Evolutionary conservation across 2,113 vertebrate species (phyloP), one percentile per base, ranked within the genome.

Genomic region (Otocyon megalotis): DNA sequence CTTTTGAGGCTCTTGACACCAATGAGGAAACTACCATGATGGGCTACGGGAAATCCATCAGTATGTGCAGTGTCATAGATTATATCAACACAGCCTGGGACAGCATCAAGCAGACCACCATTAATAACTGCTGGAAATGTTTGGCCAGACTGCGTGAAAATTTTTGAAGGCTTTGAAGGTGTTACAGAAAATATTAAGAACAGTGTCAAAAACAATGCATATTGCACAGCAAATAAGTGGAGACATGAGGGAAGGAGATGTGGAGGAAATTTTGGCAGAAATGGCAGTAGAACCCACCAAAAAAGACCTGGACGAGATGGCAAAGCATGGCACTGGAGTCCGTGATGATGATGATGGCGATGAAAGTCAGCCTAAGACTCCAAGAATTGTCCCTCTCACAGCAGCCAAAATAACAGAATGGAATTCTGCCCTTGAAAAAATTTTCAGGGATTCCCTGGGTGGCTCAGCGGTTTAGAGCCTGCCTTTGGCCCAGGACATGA

Each of bases 141-240:
- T n/a, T 90, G 90, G 87, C 87, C 90, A 28, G 53, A 67, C 50
- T 88, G 8, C 3, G 1, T 71, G 56, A 88, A 96, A 26, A 65
- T 0, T 54, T 82, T 56, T 6, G 3, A 65, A 77, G 60, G 19
- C 26, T 82, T 77, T 26, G 72, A 80, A n/a, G 43, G 71, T 88
- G 83, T 92, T 50, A 82, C n/a, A 63, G 87, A 93, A 90, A 76
- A 69, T 14, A 69, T 24, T 50, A 90, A 76, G 2, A 93, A 90
- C 2, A 84, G 22, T 12, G 43, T 93, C 14, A 65, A 87, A 87
- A 81, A 37, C 24, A 71, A 80, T 77, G 71, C 35, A 15, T 58
- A 43, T 8, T 69, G 43, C 90, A 92, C 22, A 85, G 54, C 82
- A 81, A n/a, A 60, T 77, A 79, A 81, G 7, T 53, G 26, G 65